Percentiles rank a stretch among this genome's conserved stretches.
Conservation (phyloP, 2,113 vertebrate genomes). For the Hemicordylus capensis region DNA sequence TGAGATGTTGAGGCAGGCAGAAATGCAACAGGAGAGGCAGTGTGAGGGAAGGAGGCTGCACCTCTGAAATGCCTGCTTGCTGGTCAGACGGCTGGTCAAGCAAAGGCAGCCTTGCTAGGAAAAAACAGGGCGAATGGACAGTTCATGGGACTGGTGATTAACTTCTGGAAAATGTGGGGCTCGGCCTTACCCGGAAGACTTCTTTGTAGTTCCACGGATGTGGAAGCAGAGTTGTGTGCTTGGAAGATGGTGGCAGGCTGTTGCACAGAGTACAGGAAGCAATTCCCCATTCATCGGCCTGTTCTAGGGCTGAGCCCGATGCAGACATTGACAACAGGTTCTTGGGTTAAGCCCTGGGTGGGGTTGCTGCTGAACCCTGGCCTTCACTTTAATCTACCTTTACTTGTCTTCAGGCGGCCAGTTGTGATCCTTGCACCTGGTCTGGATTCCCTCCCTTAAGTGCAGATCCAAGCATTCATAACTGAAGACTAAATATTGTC, state of each 20-base stretch:
- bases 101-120: neutral
- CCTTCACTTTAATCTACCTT: neutral
- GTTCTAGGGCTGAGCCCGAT: neutral
- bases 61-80: too few relatives aligned
- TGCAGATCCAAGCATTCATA: neutral
- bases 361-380: neutral
- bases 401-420: neutral
- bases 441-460: neutral
- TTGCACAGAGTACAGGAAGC: neutral
- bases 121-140: neutral
- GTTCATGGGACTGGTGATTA: neutral
- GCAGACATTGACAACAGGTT: neutral
- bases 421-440: neutral
- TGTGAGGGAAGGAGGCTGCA: too few relatives aligned
- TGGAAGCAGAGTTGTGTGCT: neutral
- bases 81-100: too few relatives aligned
- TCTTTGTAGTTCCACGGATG: neutral
- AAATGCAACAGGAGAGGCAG: neutral
- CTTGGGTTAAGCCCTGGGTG: neutral
- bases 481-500: neutral
- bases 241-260: too few relatives aligned
- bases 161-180: neutral
- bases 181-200: neutral
- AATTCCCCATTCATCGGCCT: neutral
- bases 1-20: too few relatives aligned